These are phyloP conservation scores for Idaea straminata DNA, from an alignment of 2,888 invertebrate genomes.

Conservation along the genomic window DNA sequence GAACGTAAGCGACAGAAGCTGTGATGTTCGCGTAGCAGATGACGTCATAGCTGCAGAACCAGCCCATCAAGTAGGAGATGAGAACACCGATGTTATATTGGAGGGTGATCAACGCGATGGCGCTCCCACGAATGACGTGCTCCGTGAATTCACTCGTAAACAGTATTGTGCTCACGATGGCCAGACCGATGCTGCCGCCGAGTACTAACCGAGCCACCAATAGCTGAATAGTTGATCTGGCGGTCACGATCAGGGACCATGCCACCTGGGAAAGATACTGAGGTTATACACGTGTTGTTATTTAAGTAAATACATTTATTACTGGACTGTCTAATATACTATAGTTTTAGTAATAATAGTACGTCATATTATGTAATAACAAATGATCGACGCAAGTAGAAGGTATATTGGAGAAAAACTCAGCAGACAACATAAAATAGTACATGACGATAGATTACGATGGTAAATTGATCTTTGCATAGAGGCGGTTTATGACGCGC, in stretches of 20 bases:
- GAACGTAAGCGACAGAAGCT: constrained; percentile 25
- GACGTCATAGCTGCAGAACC: constrained; percentile 41
- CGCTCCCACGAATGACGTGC: constrained; percentile 31
- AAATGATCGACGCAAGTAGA: too few relatives aligned
- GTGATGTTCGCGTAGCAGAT: constrained; percentile 38
- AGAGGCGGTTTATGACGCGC: too few relatives aligned
- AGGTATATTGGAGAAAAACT: too few relatives aligned
- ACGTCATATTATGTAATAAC: too few relatives aligned
- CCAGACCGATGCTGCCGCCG: constrained; percentile 50
- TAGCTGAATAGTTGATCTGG: constrained; percentile 38
- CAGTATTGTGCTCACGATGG: constrained; percentile 66
- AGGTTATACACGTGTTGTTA: background rate
- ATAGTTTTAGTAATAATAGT: too few relatives aligned
- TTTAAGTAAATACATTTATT: too few relatives aligned
- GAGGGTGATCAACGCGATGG: constrained; percentile 22
- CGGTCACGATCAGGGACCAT: constrained; percentile 41
- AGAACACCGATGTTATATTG: constrained; percentile 35
- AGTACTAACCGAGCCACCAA: constrained; percentile 66
- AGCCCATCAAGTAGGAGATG: constrained; percentile 38
- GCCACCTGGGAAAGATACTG: constrained; percentile 31
- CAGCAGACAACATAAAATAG: too few relatives aligned
- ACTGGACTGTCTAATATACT: too few relatives aligned
- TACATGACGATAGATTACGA: too few relatives aligned
- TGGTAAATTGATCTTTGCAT: too few relatives aligned
- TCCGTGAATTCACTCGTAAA: constrained; percentile 74